phyloP scores from a whole-genome alignment of 2,113 vertebrate genomes.

The Pollachius pollachius region DNA sequence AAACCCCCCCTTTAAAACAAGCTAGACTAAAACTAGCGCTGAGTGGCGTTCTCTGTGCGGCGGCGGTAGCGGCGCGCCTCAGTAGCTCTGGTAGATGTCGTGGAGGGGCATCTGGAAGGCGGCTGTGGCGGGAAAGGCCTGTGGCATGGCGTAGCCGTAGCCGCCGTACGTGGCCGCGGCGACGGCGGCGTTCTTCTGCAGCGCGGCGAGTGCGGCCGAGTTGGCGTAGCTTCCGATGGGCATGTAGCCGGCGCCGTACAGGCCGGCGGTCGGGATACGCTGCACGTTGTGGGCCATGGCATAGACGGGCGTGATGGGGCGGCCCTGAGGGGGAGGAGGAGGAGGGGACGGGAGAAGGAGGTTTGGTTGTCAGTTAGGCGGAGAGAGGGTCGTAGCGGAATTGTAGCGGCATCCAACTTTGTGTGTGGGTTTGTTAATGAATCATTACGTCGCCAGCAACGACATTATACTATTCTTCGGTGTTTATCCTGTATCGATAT shows the following conservation, averaged over 20 bases:
- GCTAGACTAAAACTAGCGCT: too few relatives aligned
- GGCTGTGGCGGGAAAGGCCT: constrained; percentile 82
- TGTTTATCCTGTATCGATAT: constrained; percentile 3
- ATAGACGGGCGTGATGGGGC: constrained; percentile 94
- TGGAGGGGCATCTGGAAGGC: constrained; percentile 92
- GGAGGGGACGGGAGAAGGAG: not conserved
- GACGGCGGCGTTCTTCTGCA: constrained; percentile 88
- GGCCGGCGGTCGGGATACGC: constrained; percentile 84
- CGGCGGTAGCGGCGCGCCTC: constrained; percentile 32
- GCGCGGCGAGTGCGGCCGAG: constrained; percentile 82
- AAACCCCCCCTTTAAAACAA: not conserved
- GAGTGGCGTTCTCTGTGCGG: too few relatives aligned
- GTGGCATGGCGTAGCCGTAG: constrained; percentile 85
- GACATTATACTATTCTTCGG: too few relatives aligned
- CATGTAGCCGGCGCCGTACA: constrained; percentile 89
- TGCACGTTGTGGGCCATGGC: constrained; percentile 90
- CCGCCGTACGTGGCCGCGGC: constrained; percentile 84
- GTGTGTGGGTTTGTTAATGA: not conserved
- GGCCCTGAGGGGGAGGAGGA: constrained; percentile 75
- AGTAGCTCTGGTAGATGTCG: constrained; percentile 94
- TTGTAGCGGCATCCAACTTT: not conserved
- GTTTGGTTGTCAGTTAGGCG: too few relatives aligned
- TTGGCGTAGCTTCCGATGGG: constrained; percentile 85
- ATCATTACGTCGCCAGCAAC: too few relatives aligned
- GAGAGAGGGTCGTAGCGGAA: too few relatives aligned